Base-by-base conservation (phyloP, 2,888 invertebrate genomes). In the Adela reaumurella region DNA sequence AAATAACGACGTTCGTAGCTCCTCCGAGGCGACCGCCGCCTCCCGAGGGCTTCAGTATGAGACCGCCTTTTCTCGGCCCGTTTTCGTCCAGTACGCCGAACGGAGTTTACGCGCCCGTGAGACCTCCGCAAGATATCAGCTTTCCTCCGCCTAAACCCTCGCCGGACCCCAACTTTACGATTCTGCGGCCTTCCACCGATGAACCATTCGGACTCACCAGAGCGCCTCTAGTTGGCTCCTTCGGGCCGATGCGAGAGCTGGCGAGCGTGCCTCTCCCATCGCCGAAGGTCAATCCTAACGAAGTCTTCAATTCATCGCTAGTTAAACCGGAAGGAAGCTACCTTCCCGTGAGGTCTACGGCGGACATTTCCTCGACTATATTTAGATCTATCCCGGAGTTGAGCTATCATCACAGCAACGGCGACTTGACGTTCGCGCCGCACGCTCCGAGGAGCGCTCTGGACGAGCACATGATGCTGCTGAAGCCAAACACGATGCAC, bases 151-250 rank as follows among this genome's bases (percentile, higher is more conserved):
- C 35, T 8, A 35, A 35, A 14, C 35, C 35, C 14, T 35, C 35
- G 6, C 14, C 35, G 11, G 35, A 35, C 14, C 35, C 35, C 6
- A 35, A 35, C 35, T 35, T 14, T 11, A 35, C 35, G 3, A 35
- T 35, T 3, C 35, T 35, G 11, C 8, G 35, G 35, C 35, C 35
- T 3, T 35, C 35, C 6, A 35, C 35, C 20, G 17, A 35, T 18
- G 19, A 46, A 17, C 46, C 28, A 4, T 16, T 19, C 8, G 17
- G 16, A 14, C 17, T 53, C 52, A 19, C 46, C 46, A 58, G 58
- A 17, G 59, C 56, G 48, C 52, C 55, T n/a, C 54, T 50, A 49
- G 54, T 43, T 56, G 51, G 11, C 51, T 8, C 35, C 35, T 11
- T 35, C n/a, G 35, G 11, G 3, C 35, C 35, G n/a, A 3, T 35